Percentiles rank a stretch among this genome's conserved stretches.
Conservation (phyloP, 2,888 invertebrate genomes). For the Drosophila parthenogenetica region DNA sequence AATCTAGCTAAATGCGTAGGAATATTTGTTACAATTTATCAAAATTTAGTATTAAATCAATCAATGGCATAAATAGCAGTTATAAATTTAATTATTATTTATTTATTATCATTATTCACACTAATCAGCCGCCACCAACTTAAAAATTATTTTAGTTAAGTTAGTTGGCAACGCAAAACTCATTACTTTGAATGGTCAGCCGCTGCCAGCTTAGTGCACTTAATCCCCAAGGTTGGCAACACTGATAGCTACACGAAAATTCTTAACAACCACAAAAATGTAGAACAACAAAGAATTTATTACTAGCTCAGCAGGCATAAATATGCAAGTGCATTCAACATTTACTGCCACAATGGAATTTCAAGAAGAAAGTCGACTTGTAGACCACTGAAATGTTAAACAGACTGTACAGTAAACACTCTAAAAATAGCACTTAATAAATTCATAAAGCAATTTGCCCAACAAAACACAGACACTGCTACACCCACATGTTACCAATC, state of each 20-base stretch:
- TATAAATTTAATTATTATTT: neutral
- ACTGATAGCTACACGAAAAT: neutral
- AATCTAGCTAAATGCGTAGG: neutral
- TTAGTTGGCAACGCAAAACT: neutral
- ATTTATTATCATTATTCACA: neutral
- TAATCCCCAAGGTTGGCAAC: neutral
- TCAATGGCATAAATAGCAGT: neutral
- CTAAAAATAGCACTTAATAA: constrained; percentile 45
- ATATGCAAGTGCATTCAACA: constrained; percentile 25
- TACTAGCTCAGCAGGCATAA: constrained; percentile 14
- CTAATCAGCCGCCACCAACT: neutral
- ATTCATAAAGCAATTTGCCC: constrained; percentile 20
- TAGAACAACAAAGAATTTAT: constrained; percentile 1
- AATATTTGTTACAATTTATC: constrained; percentile 7
- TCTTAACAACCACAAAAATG: neutral
- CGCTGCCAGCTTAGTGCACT: constrained; percentile 5
- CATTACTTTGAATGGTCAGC: neutral
- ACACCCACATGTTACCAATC: constrained; percentile 1
- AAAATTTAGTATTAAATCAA: neutral
- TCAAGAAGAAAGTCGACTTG: neutral
- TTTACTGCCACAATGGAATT: neutral
- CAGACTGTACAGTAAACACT: neutral
- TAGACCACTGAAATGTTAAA: constrained; percentile 2
- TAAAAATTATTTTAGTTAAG: neutral
- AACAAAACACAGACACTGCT: neutral